Evolutionary conservation across 2,888 invertebrate species (phyloP).

Genomic region (Tupiocoris notatus): DNA sequence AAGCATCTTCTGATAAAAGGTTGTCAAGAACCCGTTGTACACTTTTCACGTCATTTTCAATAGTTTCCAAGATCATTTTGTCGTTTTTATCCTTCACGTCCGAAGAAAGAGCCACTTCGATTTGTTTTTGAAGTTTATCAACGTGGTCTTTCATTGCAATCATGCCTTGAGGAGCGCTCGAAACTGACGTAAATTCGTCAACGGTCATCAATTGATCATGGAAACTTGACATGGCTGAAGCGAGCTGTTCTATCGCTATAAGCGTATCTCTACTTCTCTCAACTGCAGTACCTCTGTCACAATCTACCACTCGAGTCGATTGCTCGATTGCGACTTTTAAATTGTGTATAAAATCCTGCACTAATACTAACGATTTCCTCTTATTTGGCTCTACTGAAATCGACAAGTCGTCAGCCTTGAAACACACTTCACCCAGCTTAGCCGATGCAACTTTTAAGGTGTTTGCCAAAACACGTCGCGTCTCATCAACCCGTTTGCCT

Average conservation of each 20-base stretch:
- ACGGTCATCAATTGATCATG: constrained; percentile 34
- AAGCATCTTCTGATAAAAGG: constrained; percentile 32
- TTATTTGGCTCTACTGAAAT: constrained; percentile 31
- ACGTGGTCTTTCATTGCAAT: constrained; percentile 43
- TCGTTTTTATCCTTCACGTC: constrained; percentile 37
- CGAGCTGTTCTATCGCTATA: constrained; percentile 41
- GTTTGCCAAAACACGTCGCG: constrained; percentile 48
- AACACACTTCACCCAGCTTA: constrained; percentile 37
- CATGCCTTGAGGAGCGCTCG: constrained; percentile 39
- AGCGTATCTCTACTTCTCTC: constrained; percentile 35
- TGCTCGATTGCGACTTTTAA: constrained; percentile 44
- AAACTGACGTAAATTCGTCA: constrained; percentile 25
- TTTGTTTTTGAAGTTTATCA: constrained; percentile 41
- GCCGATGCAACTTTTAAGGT: constrained; percentile 19
- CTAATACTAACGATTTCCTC: constrained; percentile 38
- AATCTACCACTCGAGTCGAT: constrained; percentile 37
- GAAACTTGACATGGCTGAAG: constrained; percentile 37
- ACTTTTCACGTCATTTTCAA: constrained; percentile 44
- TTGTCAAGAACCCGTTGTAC: constrained; percentile 42
- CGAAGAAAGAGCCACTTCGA: constrained; percentile 34
- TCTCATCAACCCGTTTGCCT: constrained; percentile 48
- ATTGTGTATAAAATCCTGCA: constrained; percentile 44
- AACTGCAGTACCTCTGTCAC: constrained; percentile 36
- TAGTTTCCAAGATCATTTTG: constrained; percentile 43
- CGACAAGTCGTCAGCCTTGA: constrained; percentile 41